These are phyloP conservation scores for Cryptotermes secundus DNA, from an alignment of 1,140 invertebrate genomes.

Conservation along the genomic window DNA sequence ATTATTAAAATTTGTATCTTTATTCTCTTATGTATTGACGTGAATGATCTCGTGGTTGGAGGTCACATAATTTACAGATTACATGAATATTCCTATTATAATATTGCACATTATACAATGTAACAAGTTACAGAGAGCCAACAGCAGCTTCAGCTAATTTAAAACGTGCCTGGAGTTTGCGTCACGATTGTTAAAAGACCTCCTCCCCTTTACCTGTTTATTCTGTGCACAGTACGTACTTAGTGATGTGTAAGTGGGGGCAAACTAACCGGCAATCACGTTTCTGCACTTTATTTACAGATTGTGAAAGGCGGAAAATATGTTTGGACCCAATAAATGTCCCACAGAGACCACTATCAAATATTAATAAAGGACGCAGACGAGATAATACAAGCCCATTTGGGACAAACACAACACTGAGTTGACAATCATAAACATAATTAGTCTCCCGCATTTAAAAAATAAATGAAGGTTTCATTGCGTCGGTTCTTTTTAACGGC, in stretches of 20 bases:
- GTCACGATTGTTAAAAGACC: slow-evolving; percentile 1
- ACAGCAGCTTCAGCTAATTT: not conserved
- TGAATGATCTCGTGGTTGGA: too few relatives aligned
- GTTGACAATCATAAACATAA: not conserved
- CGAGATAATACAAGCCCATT: not conserved
- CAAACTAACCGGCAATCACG: not conserved
- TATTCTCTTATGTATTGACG: too few relatives aligned
- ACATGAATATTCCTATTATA: not conserved
- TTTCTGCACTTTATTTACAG: not conserved
- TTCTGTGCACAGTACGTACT: not conserved
- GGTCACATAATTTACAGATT: not conserved
- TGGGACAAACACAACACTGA: not conserved
- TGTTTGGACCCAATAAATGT: slow-evolving; percentile 11
- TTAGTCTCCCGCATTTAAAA: not conserved
- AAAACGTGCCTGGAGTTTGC: not conserved
- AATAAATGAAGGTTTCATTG: not conserved
- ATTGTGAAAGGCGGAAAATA: slow-evolving; percentile 1
- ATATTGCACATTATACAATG: not conserved
- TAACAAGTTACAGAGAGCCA: not conserved
- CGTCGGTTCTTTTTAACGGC: not conserved
- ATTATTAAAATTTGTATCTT: too few relatives aligned
- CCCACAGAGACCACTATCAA: slow-evolving; percentile 7
- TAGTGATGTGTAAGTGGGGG: not conserved
- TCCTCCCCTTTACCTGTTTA: not conserved
- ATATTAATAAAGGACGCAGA: not conserved